Evolutionary conservation across 2,113 vertebrate genomes (phyloP), one percentile per base, ranked within the genome.

Genomic region (Azemiops feae): DNA sequence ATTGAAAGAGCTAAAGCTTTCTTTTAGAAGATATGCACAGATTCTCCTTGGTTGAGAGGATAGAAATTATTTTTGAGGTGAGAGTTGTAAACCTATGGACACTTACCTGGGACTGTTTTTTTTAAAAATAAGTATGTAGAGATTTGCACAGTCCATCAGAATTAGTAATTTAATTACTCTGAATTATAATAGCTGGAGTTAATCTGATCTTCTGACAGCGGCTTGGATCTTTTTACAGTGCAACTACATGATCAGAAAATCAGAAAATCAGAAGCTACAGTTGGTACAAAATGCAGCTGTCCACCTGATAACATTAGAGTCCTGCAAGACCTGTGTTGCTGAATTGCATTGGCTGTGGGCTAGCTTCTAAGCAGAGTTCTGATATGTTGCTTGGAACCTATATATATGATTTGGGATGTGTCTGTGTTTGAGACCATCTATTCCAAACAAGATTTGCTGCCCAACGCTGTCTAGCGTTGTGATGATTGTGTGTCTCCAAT

Each of bases 1-100:
- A 81, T 39, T 81, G n/a, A 81, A 22, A 39, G 6, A 81, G 2
- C n/a, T 74, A 34, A 20, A 34, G 2, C 34, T 18, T 81, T 34
- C 34, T 39, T 81, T 81, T 81, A 81, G 16, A 81, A 81, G 69
- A 7, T 9, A 81, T 20, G 6, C 5, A 34, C 7, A 74, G 2
- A 12, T 81, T 81, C 16, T 81, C 6, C 69, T 81, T 81, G 0
- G 34, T 81, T 81, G 16, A 81, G 34, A 81, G 34, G 34, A 39
- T 7, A 81, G 5, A 81, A 81, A 94, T 81, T 95, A 94, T 95
- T 96, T 87, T 90, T 74, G 0, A 45, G 94, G 89, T 91, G 34
- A 88, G 90, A 0, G 0, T 64, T 92, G 23, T 94, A 89, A 58
- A 57, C 34, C 22, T 43, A 57, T 5, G 20, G n/a, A 89, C 34